Percentiles rank a stretch among this genome's conserved stretches.
Evolutionary conservation across 2,113 vertebrate species (phyloP).

Genomic region (Tretioscincus oriximinensis): DNA sequence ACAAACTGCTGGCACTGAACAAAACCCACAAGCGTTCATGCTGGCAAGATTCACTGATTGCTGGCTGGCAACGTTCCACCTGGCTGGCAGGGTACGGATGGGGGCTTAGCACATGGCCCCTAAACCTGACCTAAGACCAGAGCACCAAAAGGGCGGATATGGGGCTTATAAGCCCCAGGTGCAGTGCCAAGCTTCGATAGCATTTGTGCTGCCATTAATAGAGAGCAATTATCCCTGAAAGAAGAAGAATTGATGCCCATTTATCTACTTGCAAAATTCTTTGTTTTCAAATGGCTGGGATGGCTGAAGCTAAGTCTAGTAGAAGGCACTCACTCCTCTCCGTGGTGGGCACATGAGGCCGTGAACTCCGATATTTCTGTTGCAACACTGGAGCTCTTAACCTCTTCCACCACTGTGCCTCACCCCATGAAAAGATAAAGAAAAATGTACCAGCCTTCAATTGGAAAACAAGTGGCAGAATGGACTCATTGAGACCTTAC

Average conservation of each 20-base stretch:
- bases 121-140: background rate
- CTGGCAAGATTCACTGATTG: constrained; percentile 44
- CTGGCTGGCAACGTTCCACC: constrained; percentile 42
- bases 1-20: constrained; percentile 6
- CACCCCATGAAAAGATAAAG: background rate
- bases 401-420: too few relatives aligned
- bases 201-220: background rate
- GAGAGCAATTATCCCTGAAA: background rate
- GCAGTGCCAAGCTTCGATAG: background rate
- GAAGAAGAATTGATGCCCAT: background rate
- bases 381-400: too few relatives aligned
- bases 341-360: too few relatives aligned
- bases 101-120: background rate
- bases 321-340: too few relatives aligned
- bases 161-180: background rate
- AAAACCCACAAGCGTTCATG: constrained; percentile 39
- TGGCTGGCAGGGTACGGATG: background rate
- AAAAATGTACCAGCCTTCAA: background rate
- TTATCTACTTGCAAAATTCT: too few relatives aligned
- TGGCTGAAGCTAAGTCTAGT: too few relatives aligned
- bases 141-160: too few relatives aligned
- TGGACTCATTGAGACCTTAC: background rate
- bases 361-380: too few relatives aligned
- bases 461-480: background rate
- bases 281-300: too few relatives aligned